A percentile compares a stretch with the other conserved stretches of the same genome.
Conservation (phyloP, 1,140 invertebrate species). For the Steinernema khuongi region DNA sequence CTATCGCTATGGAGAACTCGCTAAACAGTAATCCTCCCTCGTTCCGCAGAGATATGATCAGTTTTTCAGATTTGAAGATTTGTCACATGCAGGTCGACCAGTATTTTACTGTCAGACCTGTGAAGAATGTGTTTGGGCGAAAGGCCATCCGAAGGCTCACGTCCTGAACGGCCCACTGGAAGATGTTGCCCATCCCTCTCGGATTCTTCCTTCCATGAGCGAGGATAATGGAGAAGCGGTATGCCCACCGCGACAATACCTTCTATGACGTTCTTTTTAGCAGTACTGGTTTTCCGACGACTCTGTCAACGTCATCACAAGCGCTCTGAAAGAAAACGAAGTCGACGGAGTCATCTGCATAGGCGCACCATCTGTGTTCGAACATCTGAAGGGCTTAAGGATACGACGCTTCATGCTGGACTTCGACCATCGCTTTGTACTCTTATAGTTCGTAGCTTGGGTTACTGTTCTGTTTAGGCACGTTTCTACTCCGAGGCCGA, state of each 20-base stretch:
- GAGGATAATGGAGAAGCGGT: neutral
- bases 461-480: neutral
- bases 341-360: neutral
- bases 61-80: neutral
- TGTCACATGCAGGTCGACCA: neutral
- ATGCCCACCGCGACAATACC: neutral
- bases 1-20: neutral
- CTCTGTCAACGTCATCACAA: neutral
- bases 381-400: neutral
- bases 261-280: neutral
- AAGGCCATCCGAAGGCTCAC: neutral
- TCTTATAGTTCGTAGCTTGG: neutral
- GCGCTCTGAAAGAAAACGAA: neutral
- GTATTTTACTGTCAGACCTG: neutral
- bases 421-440: slow-evolving; percentile 1
- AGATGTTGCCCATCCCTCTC: neutral
- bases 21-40: neutral
- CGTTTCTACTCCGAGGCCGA: neutral
- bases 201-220: neutral
- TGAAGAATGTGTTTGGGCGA: neutral
- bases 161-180: neutral
- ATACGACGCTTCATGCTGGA: neutral
- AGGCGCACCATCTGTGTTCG: neutral
- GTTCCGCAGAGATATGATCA: neutral
- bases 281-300: slow-evolving; percentile 2